A percentile compares a stretch with the other conserved stretches of the same genome.
phyloP scores from a whole-genome alignment of 1,140 invertebrate species.

The Chrysoperla carnea region DNA sequence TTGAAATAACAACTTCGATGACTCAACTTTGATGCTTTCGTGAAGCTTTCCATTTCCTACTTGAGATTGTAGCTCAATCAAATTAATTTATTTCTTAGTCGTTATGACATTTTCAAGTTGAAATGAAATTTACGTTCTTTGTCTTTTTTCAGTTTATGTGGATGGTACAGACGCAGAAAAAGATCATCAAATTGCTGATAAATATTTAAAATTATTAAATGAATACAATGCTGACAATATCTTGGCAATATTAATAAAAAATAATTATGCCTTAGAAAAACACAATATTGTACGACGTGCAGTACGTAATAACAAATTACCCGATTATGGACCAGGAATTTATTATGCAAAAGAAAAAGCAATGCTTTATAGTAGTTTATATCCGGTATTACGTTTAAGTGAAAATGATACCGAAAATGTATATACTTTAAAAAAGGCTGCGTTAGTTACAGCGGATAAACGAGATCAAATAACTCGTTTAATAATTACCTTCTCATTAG shows the following conservation, averaged over 20 bases:
- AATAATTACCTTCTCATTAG: constrained; percentile 1
- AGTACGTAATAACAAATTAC: too few relatives aligned
- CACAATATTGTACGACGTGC: not conserved
- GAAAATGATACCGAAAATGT: not conserved
- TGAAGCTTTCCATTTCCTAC: too few relatives aligned
- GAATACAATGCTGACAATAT: not conserved
- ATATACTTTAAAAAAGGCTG: not conserved
- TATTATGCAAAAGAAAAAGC: not conserved
- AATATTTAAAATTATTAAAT: not conserved
- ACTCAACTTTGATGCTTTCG: too few relatives aligned
- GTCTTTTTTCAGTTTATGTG: not conserved
- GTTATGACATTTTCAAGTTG: too few relatives aligned
- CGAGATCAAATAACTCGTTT: not conserved
- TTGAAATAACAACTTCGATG: too few relatives aligned
- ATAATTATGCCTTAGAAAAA: not conserved
- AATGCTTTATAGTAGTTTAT: not conserved
- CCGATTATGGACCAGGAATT: not conserved
- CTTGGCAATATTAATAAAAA: not conserved
- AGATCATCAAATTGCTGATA: not conserved
- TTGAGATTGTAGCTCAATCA: too few relatives aligned
- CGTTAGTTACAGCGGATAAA: not conserved
- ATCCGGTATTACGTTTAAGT: not conserved
- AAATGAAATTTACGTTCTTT: too few relatives aligned
- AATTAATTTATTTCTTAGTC: too few relatives aligned
- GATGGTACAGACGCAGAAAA: not conserved